Evolutionary conservation across 1,140 invertebrate genomes (phyloP).

Genomic region (Tetragonula clypearis): DNA sequence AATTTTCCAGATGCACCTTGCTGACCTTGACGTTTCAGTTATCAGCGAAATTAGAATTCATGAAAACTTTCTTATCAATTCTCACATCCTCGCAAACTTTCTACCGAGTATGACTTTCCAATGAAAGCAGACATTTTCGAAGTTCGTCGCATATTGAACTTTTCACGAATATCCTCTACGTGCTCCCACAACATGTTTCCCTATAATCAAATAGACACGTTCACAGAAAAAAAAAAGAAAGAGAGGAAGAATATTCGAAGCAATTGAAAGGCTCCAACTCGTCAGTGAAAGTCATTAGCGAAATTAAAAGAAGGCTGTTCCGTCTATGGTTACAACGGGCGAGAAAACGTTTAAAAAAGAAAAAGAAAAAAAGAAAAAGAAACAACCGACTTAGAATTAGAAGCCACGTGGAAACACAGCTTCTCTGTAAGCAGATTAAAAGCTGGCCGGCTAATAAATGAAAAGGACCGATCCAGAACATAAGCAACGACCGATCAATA

Average conservation of each 20-base stretch:
- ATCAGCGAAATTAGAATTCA: too few species aligned
- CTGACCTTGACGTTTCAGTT: too few species aligned
- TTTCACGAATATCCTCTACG: not conserved
- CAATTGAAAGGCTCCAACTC: not conserved
- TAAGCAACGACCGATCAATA: constrained; percentile 28
- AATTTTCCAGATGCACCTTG: too few species aligned
- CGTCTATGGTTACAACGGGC: not conserved
- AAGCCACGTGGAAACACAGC: not conserved
- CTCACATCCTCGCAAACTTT: too few species aligned
- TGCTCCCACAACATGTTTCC: not conserved
- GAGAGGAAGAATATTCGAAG: too few species aligned
- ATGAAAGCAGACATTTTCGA: too few species aligned
- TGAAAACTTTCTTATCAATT: too few species aligned
- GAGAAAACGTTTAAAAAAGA: not conserved
- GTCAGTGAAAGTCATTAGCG: not conserved
- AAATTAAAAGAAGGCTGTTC: not conserved
- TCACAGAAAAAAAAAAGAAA: not conserved
- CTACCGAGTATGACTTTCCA: too few species aligned
- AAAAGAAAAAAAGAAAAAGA: not conserved
- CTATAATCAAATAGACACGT: not conserved
- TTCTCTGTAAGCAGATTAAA: not conserved
- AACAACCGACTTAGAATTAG: not conserved
- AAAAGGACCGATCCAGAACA: not conserved
- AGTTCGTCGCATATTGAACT: too few species aligned
- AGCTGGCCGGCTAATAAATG: constrained; percentile 1